Percentiles rank a stretch among this genome's conserved stretches.
phyloP scores from a whole-genome alignment of 1,140 invertebrate genomes.

The Hyles euphorbiae region DNA sequence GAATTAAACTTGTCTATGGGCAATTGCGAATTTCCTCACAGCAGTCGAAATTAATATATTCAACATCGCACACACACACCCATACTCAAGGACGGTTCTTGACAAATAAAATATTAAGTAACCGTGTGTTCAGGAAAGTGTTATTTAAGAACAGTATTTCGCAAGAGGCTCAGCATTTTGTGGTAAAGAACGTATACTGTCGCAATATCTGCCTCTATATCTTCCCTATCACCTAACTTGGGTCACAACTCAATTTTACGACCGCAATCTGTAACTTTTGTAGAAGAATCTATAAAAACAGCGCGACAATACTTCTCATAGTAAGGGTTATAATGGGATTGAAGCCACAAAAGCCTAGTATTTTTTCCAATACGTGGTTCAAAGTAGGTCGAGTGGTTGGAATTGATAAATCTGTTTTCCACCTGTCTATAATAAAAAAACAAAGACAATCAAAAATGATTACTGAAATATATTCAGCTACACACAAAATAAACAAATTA shows the following conservation, averaged over 20 bases:
- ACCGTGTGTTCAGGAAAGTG: too few species aligned
- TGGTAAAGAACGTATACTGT: neutral
- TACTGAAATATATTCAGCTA: too few species aligned
- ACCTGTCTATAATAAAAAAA: too few species aligned
- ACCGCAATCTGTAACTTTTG: constrained; percentile 20
- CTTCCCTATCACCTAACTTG: constrained; percentile 17
- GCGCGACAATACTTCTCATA: neutral
- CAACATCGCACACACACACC: too few species aligned
- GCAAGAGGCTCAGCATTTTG: neutral
- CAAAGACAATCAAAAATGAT: too few species aligned
- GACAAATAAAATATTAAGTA: too few species aligned
- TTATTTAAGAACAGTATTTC: neutral
- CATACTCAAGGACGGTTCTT: too few species aligned
- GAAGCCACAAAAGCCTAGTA: neutral
- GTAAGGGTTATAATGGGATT: neutral
- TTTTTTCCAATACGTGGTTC: too few species aligned
- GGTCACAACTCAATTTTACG: constrained; percentile 31
- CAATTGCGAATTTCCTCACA: constrained; percentile 37
- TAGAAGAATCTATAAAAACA: constrained; percentile 13
- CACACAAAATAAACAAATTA: too few species aligned
- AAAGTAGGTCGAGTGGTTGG: too few species aligned
- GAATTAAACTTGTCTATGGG: constrained; percentile 56
- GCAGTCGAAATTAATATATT: constrained; percentile 2
- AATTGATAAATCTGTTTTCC: too few species aligned
- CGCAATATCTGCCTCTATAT: constrained; percentile 10